A percentile compares a stretch with the other conserved stretches of the same genome.
These are phyloP conservation scores for Psilanteris sp. DNA, from an alignment of 1,140 invertebrate species.

Conservation along the genomic window DNA sequence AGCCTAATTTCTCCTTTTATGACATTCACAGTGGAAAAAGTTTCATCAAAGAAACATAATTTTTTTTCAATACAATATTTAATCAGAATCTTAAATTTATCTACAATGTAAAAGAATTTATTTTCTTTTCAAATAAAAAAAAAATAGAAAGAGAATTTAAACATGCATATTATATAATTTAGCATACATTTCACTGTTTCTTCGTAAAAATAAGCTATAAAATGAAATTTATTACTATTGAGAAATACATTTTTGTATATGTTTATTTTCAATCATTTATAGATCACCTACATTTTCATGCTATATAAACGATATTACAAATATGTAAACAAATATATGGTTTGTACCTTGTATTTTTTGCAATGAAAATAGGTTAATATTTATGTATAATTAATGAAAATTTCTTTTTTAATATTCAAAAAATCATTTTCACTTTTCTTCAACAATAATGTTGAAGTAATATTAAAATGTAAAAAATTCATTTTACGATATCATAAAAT, in stretches of 20 bases:
- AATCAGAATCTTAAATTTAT: constrained; percentile 9
- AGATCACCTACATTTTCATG: too few species aligned
- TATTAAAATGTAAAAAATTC: too few species aligned
- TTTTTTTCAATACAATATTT: constrained; percentile 14
- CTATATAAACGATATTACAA: too few species aligned
- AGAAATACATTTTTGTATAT: constrained; percentile 36
- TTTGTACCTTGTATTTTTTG: too few species aligned
- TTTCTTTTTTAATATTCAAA: too few species aligned
- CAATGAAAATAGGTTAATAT: too few species aligned
- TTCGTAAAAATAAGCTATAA: constrained; percentile 10
- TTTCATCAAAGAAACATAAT: not conserved
- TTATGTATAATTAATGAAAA: too few species aligned
- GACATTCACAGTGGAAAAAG: not conserved
- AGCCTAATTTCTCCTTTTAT: constrained; percentile 32
- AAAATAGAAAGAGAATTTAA: constrained; percentile 28
- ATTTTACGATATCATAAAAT: too few species aligned
- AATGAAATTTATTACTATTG: constrained; percentile 35
- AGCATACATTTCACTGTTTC: constrained; percentile 21
- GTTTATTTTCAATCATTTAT: too few species aligned
- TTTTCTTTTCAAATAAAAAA: constrained; percentile 8
- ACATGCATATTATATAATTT: constrained; percentile 25
- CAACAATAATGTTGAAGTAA: too few species aligned
- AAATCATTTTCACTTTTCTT: too few species aligned
- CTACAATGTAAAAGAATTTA: constrained; percentile 9
- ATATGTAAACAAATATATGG: too few species aligned